Evolutionary conservation across 2,113 vertebrate genomes (phyloP), one percentile per base, ranked within the genome.

Genomic region (Lichenostomus cassidix): DNA sequence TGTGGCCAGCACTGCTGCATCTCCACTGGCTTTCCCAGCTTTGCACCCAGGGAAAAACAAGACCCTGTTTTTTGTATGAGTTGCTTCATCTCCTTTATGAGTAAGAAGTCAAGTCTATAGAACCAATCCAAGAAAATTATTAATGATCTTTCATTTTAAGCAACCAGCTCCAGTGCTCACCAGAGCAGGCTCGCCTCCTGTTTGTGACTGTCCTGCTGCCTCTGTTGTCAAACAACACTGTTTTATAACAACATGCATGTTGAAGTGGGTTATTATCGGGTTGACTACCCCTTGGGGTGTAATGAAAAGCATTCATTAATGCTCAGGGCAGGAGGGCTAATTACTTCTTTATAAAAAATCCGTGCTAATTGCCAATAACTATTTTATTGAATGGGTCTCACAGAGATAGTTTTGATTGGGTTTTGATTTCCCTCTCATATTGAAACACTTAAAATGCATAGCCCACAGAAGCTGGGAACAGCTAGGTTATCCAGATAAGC

Each of bases 271-370:
- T 97, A 93, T 96, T 97, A 97, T 95, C 22, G 75, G 92, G 90
- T 52, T 97, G 94, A 97, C 96, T 97, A 59, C 95, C 74, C 97
- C 97, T 97, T 95, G 90, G 93, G 95, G 92, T 93, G 81, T 93
- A 97, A 95, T 97, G 94, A 98, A 97, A 98, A 95, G 59, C 87
- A 96, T 77, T 95, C 95, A 97, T 97, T 98, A 98, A 98, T 97
- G 97, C 97, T 97, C 92, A 96, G 95, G 95, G 95, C 92, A 97
- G 91, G 94, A 96, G 90, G 77, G 95, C 95, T 98, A 97, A 98
- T 98, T 97, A 97, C 76, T 96, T 92, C 96, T 95, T 94, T 90
- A 93, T 80, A 92, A 92, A 97, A 86, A 74, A 56, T 35, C 19
- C 1, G 1, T 85, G 87, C 82, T 98, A 97, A 97, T 98, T 98